A percentile compares a stretch with the other conserved stretches of the same genome.
These are phyloP conservation scores for Psittacula derbiana DNA, from an alignment of 2,797 vertebrate genomes.

Conservation along the genomic window DNA sequence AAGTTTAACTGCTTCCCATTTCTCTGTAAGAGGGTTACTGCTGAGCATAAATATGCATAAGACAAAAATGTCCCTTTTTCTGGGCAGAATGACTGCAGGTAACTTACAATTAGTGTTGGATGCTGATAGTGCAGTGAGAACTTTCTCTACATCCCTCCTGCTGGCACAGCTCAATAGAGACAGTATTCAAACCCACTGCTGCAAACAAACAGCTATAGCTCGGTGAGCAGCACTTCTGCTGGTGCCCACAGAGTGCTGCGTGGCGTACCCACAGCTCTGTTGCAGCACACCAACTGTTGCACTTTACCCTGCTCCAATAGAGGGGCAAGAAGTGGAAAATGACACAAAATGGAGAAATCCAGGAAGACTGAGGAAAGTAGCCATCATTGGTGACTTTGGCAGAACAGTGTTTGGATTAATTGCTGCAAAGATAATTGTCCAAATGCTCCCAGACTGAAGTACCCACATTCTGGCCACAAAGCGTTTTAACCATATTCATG, in stretches of 20 bases:
- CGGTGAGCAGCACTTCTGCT: not conserved
- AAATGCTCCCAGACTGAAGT: not conserved
- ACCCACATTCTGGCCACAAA: not conserved
- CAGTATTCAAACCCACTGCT: not conserved
- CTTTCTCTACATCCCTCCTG: not conserved
- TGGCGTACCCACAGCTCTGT: not conserved
- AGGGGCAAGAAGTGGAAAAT: not conserved
- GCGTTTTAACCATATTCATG: accelerated
- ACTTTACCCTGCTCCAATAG: not conserved
- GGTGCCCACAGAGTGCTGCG: not conserved
- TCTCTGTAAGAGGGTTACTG: not conserved
- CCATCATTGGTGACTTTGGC: not conserved
- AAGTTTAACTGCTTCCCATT: constrained; percentile 14
- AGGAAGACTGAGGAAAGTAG: not conserved
- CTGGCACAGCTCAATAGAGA: not conserved
- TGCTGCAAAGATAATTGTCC: not conserved
- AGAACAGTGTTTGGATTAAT: not conserved
- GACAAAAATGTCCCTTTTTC: not conserved
- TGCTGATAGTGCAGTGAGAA: not conserved
- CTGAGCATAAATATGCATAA: not conserved
- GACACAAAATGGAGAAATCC: not conserved
- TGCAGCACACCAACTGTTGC: accelerated
- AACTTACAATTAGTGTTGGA: not conserved
- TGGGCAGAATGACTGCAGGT: not conserved
- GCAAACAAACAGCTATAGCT: not conserved